Percentiles rank a stretch among this genome's conserved stretches.
Conservation (phyloP, 2,888 invertebrate species). For the Calameuta filiformis region DNA sequence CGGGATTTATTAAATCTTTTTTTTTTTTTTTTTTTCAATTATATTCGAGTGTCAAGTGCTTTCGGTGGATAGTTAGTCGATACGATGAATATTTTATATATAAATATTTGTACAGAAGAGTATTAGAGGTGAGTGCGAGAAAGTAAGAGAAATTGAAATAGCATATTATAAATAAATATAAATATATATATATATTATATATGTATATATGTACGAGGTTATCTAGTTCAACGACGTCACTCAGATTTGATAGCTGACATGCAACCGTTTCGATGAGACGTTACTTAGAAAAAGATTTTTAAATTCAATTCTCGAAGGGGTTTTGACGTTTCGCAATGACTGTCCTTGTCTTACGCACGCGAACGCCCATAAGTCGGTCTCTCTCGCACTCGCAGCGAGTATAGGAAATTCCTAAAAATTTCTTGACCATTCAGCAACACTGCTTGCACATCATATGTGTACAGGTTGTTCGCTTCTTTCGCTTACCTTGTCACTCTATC, state of each 20-base stretch:
- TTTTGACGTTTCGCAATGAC: not conserved
- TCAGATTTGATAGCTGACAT: not conserved
- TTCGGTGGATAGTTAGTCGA: slow-evolving; percentile 17
- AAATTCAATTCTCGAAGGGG: not conserved
- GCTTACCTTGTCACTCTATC: not conserved
- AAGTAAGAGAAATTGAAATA: slow-evolving; percentile 23
- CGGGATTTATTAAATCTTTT: not conserved
- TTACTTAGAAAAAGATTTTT: not conserved
- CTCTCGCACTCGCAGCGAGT: not conserved
- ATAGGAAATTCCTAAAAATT: not conserved
- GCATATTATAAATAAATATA: slow-evolving; percentile 29
- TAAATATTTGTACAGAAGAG: slow-evolving; percentile 62
- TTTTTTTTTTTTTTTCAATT: not conserved
- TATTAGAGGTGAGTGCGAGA: slow-evolving; percentile 10
- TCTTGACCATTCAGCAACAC: not conserved
- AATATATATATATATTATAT: slow-evolving; percentile 38
- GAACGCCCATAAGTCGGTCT: slow-evolving; percentile 3
- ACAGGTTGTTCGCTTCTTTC: not conserved
- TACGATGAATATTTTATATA: slow-evolving; percentile 63
- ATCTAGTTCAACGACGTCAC: not conserved
- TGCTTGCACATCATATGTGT: not conserved
- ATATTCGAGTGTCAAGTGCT: not conserved
- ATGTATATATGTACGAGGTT: slow-evolving; percentile 8
- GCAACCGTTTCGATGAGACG: not conserved
- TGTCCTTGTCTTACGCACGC: not conserved